phyloP scores from a whole-genome alignment of 2,888 invertebrate genomes.

The Thyatira batis region DNA sequence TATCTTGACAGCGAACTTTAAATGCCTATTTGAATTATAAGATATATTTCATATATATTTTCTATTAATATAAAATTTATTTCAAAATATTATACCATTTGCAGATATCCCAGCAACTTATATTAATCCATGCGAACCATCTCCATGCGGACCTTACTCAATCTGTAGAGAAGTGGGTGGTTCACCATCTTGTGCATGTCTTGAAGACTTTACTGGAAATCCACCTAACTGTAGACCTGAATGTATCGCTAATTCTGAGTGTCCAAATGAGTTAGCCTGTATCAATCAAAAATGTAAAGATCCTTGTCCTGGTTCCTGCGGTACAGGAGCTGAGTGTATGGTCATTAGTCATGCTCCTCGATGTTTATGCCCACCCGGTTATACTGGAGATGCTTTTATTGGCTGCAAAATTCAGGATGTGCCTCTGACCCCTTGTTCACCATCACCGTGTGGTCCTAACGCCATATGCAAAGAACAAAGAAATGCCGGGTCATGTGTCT shows the following conservation, averaged over 20 bases:
- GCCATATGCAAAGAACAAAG: conserved; percentile 87
- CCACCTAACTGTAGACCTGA: conserved; percentile 89
- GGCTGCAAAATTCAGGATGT: conserved; percentile 75
- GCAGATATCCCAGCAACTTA: conserved; percentile 56
- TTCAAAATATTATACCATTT: conserved; percentile 24
- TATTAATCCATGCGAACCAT: conserved; percentile 85
- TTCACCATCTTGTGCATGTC: conserved; percentile 87
- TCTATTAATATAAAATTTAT: no score
- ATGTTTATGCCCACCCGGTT: conserved; percentile 86
- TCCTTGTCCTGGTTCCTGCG: conserved; percentile 89
- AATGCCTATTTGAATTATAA: no score
- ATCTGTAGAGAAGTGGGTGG: conserved; percentile 83
- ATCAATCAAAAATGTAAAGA: conserved; percentile 88
- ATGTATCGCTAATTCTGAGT: conserved; percentile 89
- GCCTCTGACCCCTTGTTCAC: conserved; percentile 84
- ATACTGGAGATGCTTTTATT: conserved; percentile 85
- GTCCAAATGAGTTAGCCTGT: conserved; percentile 86
- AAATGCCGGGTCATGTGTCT: conserved; percentile 86
- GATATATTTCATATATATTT: no score
- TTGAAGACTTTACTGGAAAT: conserved; percentile 85
- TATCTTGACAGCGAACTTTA: no score
- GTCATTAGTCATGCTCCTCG: conserved; percentile 89
- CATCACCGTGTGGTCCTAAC: conserved; percentile 88
- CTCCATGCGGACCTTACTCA: conserved; percentile 89
- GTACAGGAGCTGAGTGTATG: conserved; percentile 86